Conservation (phyloP, 2,888 invertebrate genomes). For the Thymelicus sylvestris region DNA sequence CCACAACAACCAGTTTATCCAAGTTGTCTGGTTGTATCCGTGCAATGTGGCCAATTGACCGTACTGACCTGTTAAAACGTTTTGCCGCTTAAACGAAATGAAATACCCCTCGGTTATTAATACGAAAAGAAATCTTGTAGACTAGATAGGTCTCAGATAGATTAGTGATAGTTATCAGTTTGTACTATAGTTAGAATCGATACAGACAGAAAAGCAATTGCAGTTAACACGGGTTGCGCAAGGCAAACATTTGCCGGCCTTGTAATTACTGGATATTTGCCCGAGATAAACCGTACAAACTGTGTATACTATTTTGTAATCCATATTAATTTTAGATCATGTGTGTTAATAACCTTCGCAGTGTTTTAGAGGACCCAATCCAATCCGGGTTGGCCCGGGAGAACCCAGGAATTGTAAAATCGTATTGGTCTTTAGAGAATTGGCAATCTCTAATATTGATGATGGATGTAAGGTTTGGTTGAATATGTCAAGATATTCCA, state of each 20-base stretch:
- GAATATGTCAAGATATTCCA: too few species aligned
- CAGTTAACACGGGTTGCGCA: conserved; percentile 48
- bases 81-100: background rate
- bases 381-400: too few species aligned
- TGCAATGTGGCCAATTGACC: too few species aligned
- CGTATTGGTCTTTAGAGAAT: too few species aligned
- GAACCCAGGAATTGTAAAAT: too few species aligned
- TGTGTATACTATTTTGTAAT: conserved; percentile 30
- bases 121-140: conserved; percentile 21
- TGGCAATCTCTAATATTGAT: too few species aligned
- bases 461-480: too few species aligned
- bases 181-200: conserved; percentile 23
- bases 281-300: conserved; percentile 52
- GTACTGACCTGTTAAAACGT: background rate
- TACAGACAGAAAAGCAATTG: conserved; percentile 35
- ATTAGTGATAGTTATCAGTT: conserved; percentile 36
- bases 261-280: conserved; percentile 63
- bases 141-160: conserved; percentile 24
- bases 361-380: background rate
- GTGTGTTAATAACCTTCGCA: conserved; percentile 20
- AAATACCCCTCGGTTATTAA: background rate
- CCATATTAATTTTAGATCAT: conserved; percentile 26
- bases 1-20: too few species aligned
- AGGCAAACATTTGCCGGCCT: conserved; percentile 65
- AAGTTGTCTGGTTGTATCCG: too few species aligned